These are phyloP conservation scores for Tolypeutes matacus DNA, from an alignment of 2,797 vertebrate species.

Conservation along the genomic window DNA sequence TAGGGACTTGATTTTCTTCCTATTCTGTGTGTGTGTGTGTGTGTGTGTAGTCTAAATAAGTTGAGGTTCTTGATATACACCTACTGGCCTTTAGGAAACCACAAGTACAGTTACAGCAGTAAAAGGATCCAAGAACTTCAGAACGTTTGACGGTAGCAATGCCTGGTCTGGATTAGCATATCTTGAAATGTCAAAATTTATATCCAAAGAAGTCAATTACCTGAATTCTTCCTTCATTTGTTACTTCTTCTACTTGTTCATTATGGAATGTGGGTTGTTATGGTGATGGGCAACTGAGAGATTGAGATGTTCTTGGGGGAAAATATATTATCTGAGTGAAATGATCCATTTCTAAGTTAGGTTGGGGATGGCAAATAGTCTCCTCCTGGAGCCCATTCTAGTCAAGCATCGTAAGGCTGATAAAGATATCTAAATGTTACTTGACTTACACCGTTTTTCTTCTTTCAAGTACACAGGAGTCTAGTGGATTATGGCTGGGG, in stretches of 20 bases:
- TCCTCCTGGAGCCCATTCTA: constrained; percentile 4
- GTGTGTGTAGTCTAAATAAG: neutral
- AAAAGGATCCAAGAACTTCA: constrained; percentile 35
- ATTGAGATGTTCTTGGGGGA: constrained; percentile 53
- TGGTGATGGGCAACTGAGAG: constrained; percentile 60
- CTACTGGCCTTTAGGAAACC: constrained; percentile 51
- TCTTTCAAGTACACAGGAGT: neutral
- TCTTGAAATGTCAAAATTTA: constrained; percentile 69
- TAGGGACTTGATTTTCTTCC: constrained; percentile 28
- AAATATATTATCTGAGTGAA: constrained; percentile 63
- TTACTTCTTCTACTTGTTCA: constrained; percentile 64
- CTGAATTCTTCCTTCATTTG: constrained; percentile 43
- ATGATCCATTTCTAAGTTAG: constrained; percentile 63
- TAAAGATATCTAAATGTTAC: constrained; percentile 44
- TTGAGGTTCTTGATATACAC: neutral
- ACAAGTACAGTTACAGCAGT: neutral
- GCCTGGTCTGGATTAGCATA: constrained; percentile 4
- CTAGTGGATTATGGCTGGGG: neutral
- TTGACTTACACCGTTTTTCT: neutral
- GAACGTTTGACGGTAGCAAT: neutral
- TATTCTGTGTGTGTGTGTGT: neutral
- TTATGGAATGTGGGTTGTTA: constrained; percentile 68
- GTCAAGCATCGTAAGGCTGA: constrained; percentile 15
- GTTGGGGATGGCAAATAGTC: neutral
- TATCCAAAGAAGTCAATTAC: constrained; percentile 5